Evolutionary conservation across 2,888 invertebrate genomes (phyloP).

Genomic region (Leucoma salicis): DNA sequence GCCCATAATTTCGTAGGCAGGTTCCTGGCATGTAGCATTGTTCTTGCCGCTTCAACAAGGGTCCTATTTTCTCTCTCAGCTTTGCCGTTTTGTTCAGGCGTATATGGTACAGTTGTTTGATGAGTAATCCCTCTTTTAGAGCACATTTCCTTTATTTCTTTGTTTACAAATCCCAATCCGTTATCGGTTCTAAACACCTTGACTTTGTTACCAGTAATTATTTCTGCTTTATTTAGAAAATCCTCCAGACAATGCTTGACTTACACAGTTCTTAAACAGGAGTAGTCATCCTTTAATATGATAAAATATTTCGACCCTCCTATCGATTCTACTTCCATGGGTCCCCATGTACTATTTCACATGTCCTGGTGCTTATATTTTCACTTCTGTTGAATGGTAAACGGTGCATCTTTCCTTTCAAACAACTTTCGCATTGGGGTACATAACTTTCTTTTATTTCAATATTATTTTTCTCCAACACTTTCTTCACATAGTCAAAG

Average conservation of each 20-base stretch:
- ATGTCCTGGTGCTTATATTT: conserved; percentile 12
- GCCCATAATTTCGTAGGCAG: background rate
- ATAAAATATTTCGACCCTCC: conserved; percentile 30
- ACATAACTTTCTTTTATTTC: conserved; percentile 5
- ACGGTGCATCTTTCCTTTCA: conserved; percentile 13
- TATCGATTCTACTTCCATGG: conserved; percentile 24
- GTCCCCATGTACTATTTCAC: conserved; percentile 21
- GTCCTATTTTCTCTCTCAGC: conserved; percentile 8
- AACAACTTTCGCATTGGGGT: conserved; percentile 21
- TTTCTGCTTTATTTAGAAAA: conserved; percentile 1
- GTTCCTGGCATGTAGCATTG: conserved; percentile 5
- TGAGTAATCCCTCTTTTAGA: background rate
- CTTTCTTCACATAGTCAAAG: conserved; percentile 13
- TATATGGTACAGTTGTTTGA: conserved; percentile 2
- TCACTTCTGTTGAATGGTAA: conserved; percentile 23
- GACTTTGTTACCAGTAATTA: conserved; percentile 1
- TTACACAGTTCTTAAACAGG: conserved; percentile 16
- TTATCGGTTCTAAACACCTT: conserved; percentile 4
- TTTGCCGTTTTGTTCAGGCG: conserved; percentile 6
- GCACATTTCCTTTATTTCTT: conserved; percentile 1
- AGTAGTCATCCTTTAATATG: conserved; percentile 32
- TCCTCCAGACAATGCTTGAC: background rate
- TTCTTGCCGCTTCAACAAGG: conserved; percentile 9
- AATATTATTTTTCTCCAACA: conserved; percentile 24
- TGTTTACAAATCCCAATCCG: conserved; percentile 5